phyloP scores from a whole-genome alignment of 2,888 invertebrate genomes.

The Drosophila phalerata region DNA sequence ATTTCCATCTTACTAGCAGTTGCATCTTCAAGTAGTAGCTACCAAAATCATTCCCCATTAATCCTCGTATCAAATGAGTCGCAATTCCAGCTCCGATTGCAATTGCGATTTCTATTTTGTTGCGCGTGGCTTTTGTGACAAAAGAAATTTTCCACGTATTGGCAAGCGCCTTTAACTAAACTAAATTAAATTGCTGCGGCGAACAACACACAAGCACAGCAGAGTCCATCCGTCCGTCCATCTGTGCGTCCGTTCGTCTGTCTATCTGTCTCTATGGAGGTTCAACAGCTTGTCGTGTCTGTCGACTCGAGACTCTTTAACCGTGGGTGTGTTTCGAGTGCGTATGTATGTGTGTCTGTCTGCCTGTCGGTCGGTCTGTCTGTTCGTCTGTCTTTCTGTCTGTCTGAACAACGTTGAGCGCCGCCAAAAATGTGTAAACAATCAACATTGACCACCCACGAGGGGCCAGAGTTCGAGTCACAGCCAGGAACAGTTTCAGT shows the following conservation, averaged over 20 bases:
- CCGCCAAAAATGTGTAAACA: conserved; percentile 79
- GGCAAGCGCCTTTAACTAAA: conserved; percentile 64
- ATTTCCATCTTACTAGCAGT: background rate
- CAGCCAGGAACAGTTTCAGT: conserved; percentile 16
- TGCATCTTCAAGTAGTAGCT: conserved; percentile 24
- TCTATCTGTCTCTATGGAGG: conserved; percentile 27
- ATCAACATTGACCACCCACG: conserved; percentile 72
- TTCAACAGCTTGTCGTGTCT: conserved; percentile 30
- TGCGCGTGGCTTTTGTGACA: conserved; percentile 45
- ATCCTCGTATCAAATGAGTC: conserved; percentile 3
- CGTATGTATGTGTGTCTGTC: conserved; percentile 14
- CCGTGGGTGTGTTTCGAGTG: conserved; percentile 45
- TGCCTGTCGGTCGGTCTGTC: conserved; percentile 27
- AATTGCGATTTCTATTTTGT: conserved; percentile 10
- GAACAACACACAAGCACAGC: conserved; percentile 45
- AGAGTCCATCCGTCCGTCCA: background rate
- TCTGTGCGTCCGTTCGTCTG: conserved; percentile 20
- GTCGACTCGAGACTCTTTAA: conserved; percentile 14
- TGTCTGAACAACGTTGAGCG: conserved; percentile 39
- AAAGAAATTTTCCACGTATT: conserved; percentile 59
- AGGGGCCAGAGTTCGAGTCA: conserved; percentile 15
- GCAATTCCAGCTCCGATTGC: conserved; percentile 42
- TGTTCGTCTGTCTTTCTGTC: too few relatives aligned
- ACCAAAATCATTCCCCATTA: conserved; percentile 19
- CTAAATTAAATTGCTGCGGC: conserved; percentile 66